These are phyloP conservation scores for Melanotus villosus DNA, from an alignment of 2,888 invertebrate species.

Conservation along the genomic window DNA sequence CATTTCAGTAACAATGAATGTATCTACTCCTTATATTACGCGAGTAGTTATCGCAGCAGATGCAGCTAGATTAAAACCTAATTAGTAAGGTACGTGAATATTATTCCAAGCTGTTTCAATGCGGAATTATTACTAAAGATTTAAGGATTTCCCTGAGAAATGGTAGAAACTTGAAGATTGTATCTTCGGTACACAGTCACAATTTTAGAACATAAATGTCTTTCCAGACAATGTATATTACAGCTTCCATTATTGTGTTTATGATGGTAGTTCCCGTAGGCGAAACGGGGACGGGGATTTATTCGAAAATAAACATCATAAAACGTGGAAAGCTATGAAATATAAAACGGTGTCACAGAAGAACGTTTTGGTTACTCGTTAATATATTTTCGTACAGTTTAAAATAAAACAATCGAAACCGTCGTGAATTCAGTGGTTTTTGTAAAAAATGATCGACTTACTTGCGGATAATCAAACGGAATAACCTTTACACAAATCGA, in stretches of 20 bases:
- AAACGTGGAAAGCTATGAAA: not conserved
- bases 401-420: too few relatives aligned
- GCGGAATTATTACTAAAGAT: not conserved
- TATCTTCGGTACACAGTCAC: not conserved
- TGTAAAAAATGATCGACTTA: too few relatives aligned
- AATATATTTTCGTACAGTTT: not conserved
- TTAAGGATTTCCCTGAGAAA: constrained; percentile 7
- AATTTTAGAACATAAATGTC: constrained; percentile 6
- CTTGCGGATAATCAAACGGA: too few relatives aligned
- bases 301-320: constrained; percentile 5
- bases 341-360: not conserved
- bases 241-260: constrained; percentile 5
- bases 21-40: too few relatives aligned
- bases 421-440: too few relatives aligned
- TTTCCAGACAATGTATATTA: constrained; percentile 1
- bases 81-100: not conserved
- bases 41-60: not conserved
- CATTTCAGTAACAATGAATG: too few relatives aligned
- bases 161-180: constrained; percentile 2
- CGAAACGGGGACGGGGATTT: constrained; percentile 1
- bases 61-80: not conserved
- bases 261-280: constrained; percentile 12
- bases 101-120: not conserved
- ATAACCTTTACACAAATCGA: not conserved
- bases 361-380: not conserved